Conservation (phyloP, 2,113 vertebrate species). For the Chionomys nivalis region DNA sequence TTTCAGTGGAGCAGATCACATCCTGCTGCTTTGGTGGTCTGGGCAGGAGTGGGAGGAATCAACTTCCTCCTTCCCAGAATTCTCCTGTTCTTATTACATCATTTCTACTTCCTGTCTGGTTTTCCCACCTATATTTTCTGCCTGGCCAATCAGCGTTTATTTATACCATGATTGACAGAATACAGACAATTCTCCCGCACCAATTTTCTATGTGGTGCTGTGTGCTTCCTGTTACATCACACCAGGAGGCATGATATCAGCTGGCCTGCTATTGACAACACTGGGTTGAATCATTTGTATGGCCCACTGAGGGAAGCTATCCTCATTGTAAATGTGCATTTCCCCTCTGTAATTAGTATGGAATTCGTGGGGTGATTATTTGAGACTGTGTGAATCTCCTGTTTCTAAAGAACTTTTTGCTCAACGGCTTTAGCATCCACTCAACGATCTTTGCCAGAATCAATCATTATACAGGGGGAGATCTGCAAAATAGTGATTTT, state of each 20-base stretch:
- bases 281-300: slow-evolving; percentile 64
- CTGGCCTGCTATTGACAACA: slow-evolving; percentile 57
- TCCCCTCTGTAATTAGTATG: slow-evolving; percentile 61
- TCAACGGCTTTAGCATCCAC: slow-evolving; percentile 53
- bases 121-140: too few relatives aligned
- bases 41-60: too few relatives aligned
- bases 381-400: slow-evolving; percentile 70
- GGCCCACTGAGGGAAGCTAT: slow-evolving; percentile 46
- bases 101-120: too few relatives aligned
- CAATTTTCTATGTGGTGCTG: slow-evolving; percentile 22
- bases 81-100: too few relatives aligned
- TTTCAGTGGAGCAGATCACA: too few relatives aligned
- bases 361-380: slow-evolving; percentile 60
- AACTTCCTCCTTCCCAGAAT: too few relatives aligned
- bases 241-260: slow-evolving; percentile 65
- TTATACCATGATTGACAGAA: too few relatives aligned
- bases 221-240: slow-evolving; percentile 57
- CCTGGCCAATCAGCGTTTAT: too few relatives aligned
- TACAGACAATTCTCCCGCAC: too few relatives aligned
- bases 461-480: slow-evolving; percentile 29
- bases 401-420: slow-evolving; percentile 55
- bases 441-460: slow-evolving; percentile 60
- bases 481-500: slow-evolving; percentile 55
- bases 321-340: slow-evolving; percentile 56
- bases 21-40: too few relatives aligned